Evolutionary conservation across 2,888 invertebrate genomes (phyloP).

Genomic region (Neria commutata): DNA sequence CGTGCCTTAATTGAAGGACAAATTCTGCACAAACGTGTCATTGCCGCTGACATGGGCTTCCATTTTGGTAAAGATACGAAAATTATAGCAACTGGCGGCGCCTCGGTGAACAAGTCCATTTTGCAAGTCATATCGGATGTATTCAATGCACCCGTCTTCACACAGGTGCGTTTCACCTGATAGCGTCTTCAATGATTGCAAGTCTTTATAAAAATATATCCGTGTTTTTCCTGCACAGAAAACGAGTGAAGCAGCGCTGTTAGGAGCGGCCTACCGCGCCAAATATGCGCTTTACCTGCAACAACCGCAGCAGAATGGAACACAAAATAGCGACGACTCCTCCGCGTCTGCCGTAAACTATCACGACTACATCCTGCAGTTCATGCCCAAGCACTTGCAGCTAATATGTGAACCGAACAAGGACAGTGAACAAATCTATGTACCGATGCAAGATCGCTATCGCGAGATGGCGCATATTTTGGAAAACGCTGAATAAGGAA

Average conservation of each 20-base stretch:
- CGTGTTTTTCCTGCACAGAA: slow-evolving; percentile 66
- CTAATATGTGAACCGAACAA: slow-evolving; percentile 74
- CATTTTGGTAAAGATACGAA: slow-evolving; percentile 70
- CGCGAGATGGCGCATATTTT: slow-evolving; percentile 63
- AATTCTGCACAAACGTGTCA: slow-evolving; percentile 80
- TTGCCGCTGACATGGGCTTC: slow-evolving; percentile 84
- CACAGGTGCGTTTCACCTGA: slow-evolving; percentile 66
- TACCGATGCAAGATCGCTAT: slow-evolving; percentile 75
- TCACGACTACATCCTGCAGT: slow-evolving; percentile 52
- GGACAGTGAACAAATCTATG: slow-evolving; percentile 76
- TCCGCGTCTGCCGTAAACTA: slow-evolving; percentile 38
- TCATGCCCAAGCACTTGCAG: slow-evolving; percentile 61
- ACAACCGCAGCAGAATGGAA: slow-evolving; percentile 7
- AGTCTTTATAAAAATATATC: neutral
- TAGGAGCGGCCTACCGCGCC: slow-evolving; percentile 81
- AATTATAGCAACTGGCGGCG: slow-evolving; percentile 93
- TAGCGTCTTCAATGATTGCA: neutral
- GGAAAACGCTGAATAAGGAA: slow-evolving; percentile 23
- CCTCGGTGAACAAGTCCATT: slow-evolving; percentile 82
- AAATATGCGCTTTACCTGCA: slow-evolving; percentile 65
- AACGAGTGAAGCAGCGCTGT: slow-evolving; percentile 81
- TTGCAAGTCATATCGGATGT: slow-evolving; percentile 92
- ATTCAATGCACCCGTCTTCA: slow-evolving; percentile 88
- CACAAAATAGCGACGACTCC: slow-evolving; percentile 30
- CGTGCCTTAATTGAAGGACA: slow-evolving; percentile 93